Conservation (phyloP, 2,113 vertebrate genomes). For the Pipra filicauda region DNA sequence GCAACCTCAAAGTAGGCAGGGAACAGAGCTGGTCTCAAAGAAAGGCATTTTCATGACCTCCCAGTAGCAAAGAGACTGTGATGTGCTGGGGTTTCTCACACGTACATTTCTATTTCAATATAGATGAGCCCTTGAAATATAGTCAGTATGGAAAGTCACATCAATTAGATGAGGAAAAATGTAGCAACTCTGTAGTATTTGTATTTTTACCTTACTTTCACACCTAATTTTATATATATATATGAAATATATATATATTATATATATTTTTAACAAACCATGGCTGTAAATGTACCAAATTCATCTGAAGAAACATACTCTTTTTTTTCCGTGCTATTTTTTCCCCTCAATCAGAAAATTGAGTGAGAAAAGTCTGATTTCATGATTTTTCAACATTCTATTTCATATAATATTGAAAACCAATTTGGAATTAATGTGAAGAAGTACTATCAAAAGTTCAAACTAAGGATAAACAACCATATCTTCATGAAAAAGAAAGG, state of each 20-base stretch:
- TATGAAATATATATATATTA: background rate
- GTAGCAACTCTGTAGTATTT: background rate
- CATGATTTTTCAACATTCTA: background rate
- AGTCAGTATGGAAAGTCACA: background rate
- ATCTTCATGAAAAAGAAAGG: background rate
- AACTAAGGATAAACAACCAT: background rate
- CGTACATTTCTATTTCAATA: fast-evolving
- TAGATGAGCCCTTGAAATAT: background rate
- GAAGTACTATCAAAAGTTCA: background rate
- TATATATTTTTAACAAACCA: background rate
- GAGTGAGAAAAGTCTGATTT: background rate
- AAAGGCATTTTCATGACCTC: background rate
- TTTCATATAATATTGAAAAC: background rate
- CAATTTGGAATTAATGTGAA: background rate
- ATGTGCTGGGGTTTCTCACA: background rate
- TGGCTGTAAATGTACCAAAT: background rate
- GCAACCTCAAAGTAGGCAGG: background rate
- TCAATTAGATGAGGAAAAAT: background rate
- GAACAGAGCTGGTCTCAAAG: background rate
- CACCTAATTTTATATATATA: background rate
- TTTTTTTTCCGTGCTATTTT: background rate
- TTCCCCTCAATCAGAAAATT: background rate
- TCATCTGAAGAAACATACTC: background rate
- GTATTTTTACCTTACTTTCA: background rate
- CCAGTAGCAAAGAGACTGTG: background rate